phyloP scores from a whole-genome alignment of 2,797 vertebrate species.

The Acanthornis magna region DNA sequence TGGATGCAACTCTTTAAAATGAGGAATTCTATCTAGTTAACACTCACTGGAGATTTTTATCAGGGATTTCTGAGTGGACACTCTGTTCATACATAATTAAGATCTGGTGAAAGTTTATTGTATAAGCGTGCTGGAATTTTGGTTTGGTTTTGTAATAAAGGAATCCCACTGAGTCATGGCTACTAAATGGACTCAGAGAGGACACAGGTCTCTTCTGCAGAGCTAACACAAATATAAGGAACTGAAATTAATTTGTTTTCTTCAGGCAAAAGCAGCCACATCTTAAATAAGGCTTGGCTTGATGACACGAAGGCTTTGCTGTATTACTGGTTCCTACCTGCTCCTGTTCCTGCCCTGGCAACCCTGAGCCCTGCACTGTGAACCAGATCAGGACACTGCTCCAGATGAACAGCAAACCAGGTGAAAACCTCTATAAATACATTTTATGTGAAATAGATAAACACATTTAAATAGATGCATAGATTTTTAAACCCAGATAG shows the following conservation, averaged over 20 bases:
- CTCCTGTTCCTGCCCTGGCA: not conserved
- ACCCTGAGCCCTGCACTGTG: not conserved
- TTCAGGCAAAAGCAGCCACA: not conserved
- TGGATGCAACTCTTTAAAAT: conserved; percentile 1
- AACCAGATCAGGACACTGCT: not conserved
- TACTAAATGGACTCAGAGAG: not conserved
- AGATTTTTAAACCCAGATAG: not conserved
- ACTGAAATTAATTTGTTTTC: not conserved
- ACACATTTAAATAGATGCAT: not conserved
- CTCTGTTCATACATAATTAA: not conserved
- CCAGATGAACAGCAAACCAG: not conserved
- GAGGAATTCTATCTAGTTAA: conserved; percentile 33
- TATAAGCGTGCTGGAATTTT: conserved; percentile 57
- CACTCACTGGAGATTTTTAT: conserved; percentile 39
- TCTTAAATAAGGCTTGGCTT: conserved; percentile 17
- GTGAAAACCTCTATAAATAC: not conserved
- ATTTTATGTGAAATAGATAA: not conserved
- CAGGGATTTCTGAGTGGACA: conserved; percentile 3
- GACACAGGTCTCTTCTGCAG: not conserved
- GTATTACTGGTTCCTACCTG: conserved; percentile 33
- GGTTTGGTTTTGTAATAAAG: conserved; percentile 53
- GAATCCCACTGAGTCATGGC: conserved; percentile 23
- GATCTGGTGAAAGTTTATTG: conserved; percentile 55
- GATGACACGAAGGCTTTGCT: conserved; percentile 6
- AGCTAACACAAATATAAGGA: not conserved